Evolutionary conservation across 2,888 invertebrate species (phyloP), one percentile per base, ranked within the genome.

Genomic region (Ophion ventricosus): DNA sequence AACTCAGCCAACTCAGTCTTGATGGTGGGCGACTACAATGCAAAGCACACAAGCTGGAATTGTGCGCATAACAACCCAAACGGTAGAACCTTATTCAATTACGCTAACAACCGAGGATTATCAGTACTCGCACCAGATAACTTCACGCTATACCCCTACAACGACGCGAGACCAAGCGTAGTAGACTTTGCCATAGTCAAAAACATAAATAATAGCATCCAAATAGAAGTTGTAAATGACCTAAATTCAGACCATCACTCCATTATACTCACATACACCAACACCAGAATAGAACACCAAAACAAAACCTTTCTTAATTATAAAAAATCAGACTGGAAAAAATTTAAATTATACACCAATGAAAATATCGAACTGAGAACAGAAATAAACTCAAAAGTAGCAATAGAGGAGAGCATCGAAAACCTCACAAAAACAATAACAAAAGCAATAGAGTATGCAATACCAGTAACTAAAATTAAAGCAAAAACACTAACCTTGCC

Each of bases 301-400:
- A 1, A 1, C 1, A 73, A 25, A 61, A 35, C 49, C 2, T 26
- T 20, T 1, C 25, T 67, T 5, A 76, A 67, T 17, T 67, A 67
- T 14, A 76, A 76, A 67, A 66, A 67, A 57, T 57, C 69, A 0
- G 61, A 78, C 14, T 70, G 69, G 78, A 26, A 43, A 26, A 63
- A 61, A 20, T 70, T 78, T 17, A 5, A 57, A 49, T 2, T 26
- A 0, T 35, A 49, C 2, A 29, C 70, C 3, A 54, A 59, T 29
- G 8, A 29, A 11, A 63, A 69, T 11, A 7, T 63, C 1, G 7
- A 0, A 1, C 14, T 67, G 3, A n/a, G 57, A 10, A 2, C 35
- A 23, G 40, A 67, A 8, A 11, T 67, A 17, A 35, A 63, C 2
- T 40, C 61, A 1, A 49, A 74, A 26, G 1, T n/a, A n/a, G n/a